Percentiles rank a stretch among this genome's conserved stretches.
Evolutionary conservation across 2,888 invertebrate species (phyloP).

Genomic region (Rhaphigaster nebulosa): DNA sequence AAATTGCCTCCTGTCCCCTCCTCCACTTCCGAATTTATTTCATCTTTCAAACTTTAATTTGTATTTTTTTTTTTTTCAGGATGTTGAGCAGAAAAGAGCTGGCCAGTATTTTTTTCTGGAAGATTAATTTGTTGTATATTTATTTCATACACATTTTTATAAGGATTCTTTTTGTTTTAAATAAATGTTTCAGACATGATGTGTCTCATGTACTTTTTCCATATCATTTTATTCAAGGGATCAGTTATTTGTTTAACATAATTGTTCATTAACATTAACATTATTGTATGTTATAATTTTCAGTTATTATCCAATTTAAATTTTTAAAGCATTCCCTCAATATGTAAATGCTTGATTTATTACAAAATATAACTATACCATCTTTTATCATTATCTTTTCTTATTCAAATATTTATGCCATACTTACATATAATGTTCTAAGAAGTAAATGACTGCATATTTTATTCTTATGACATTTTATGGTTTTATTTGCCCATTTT

Average conservation of each 20-base stretch:
- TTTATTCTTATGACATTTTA: too few species aligned
- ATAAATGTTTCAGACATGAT: slow-evolving; percentile 51
- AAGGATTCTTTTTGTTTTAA: slow-evolving; percentile 55
- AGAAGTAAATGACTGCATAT: too few species aligned
- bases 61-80: slow-evolving; percentile 74
- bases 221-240: not conserved
- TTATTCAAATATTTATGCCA: not conserved
- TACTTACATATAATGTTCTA: too few species aligned
- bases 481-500: not conserved
- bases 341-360: not conserved
- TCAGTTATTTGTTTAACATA: not conserved
- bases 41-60: slow-evolving; percentile 53
- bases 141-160: slow-evolving; percentile 60
- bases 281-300: not conserved
- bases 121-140: slow-evolving; percentile 73
- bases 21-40: too few species aligned
- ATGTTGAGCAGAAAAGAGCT: slow-evolving; percentile 95
- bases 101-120: slow-evolving; percentile 99
- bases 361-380: not conserved
- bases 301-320: not conserved
- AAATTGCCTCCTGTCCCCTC: too few species aligned
- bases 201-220: not conserved
- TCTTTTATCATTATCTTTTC: not conserved
- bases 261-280: not conserved
- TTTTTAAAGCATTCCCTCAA: not conserved